phyloP scores from a whole-genome alignment of 2,888 invertebrate genomes.

The Aspidiotus destructor region DNA sequence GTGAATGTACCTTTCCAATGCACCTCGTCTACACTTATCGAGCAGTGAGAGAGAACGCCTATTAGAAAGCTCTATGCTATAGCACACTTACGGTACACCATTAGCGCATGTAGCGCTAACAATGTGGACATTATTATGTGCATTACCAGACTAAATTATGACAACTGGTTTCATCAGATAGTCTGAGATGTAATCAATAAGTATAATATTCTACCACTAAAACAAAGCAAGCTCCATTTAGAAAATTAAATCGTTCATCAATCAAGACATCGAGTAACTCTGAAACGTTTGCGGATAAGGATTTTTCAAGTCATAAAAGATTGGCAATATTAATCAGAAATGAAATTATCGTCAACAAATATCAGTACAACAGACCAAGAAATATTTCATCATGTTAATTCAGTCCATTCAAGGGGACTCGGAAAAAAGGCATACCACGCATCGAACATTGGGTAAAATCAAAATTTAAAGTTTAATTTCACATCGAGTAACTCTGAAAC shows the following conservation, averaged over 20 bases:
- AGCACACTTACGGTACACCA: slow-evolving; percentile 33
- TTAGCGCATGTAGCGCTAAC: not conserved
- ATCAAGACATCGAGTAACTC: not conserved
- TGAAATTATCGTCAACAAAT: slow-evolving; percentile 29
- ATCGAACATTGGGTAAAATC: no score
- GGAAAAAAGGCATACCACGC: no score
- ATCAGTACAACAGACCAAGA: slow-evolving; percentile 43
- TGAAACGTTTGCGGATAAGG: not conserved
- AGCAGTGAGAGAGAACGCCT: slow-evolving; percentile 33
- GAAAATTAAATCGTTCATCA: not conserved
- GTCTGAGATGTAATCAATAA: not conserved
- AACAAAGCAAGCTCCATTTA: not conserved
- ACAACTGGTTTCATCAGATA: not conserved
- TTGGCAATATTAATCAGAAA: slow-evolving; percentile 25
- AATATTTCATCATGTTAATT: slow-evolving; percentile 37
- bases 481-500: no score
- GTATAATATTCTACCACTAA: not conserved
- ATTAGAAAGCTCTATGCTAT: slow-evolving; percentile 28
- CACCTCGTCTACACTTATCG: slow-evolving; percentile 14
- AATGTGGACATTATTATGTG: slow-evolving; percentile 32
- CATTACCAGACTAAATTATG: not conserved
- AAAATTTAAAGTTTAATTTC: no score
- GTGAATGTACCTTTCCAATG: slow-evolving; percentile 14
- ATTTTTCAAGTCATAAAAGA: not conserved
- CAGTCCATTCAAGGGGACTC: not conserved